phyloP scores from a whole-genome alignment of 2,797 vertebrate species.

The Neosilurus mollespiculum region DNA sequence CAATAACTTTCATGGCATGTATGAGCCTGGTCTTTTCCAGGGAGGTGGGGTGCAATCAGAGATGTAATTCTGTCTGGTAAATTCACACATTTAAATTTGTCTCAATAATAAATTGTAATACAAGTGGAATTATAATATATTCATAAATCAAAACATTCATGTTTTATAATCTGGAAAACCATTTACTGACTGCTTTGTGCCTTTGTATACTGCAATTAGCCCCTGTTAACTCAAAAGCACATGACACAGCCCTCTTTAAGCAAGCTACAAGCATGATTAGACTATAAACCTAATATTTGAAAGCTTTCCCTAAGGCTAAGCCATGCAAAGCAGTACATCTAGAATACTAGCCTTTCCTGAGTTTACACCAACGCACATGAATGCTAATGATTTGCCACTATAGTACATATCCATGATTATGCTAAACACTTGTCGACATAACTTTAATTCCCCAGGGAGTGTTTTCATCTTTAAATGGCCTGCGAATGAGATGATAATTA shows the following conservation, averaged over 20 bases:
- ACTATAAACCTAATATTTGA: slow-evolving; percentile 12
- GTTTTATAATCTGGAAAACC: background rate
- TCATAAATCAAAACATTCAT: slow-evolving; percentile 13
- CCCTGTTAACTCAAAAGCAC: slow-evolving; percentile 12
- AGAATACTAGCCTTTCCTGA: slow-evolving; percentile 25
- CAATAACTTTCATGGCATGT: background rate
- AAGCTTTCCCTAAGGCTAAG: slow-evolving; percentile 27
- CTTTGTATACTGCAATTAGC: slow-evolving; percentile 18
- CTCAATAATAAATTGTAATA: background rate
- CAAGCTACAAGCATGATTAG: slow-evolving; percentile 2
- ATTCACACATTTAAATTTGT: background rate
- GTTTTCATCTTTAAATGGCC: slow-evolving; percentile 38
- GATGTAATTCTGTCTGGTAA: background rate
- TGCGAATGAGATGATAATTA: slow-evolving; percentile 47
- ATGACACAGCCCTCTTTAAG: slow-evolving; percentile 14
- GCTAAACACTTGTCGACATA: slow-evolving; percentile 43
- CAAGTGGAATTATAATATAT: background rate
- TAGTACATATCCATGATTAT: slow-evolving; percentile 41
- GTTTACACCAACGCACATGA: slow-evolving; percentile 35
- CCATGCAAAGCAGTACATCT: slow-evolving; percentile 5
- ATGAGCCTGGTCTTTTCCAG: background rate
- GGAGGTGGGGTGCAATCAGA: background rate
- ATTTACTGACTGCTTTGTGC: slow-evolving; percentile 6
- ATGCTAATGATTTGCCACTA: slow-evolving; percentile 30
- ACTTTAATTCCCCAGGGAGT: slow-evolving; percentile 42